Evolutionary conservation across 2,888 invertebrate genomes (phyloP).

Genomic region (Biston betularia): DNA sequence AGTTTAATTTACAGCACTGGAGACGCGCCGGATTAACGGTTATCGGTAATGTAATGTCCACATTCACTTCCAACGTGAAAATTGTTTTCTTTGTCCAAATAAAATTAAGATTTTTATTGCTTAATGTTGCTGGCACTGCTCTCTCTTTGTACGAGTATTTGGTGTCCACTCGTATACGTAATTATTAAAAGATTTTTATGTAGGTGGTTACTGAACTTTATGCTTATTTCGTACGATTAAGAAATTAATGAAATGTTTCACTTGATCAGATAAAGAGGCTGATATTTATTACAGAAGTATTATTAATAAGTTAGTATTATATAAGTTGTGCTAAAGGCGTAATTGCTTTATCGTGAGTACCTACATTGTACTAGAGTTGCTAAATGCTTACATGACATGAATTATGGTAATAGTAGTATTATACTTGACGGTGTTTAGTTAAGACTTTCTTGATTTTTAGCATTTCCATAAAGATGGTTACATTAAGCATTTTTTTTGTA

Average conservation of each 20-base stretch:
- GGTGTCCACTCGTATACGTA: slow-evolving; percentile 44
- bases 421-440: too few species aligned
- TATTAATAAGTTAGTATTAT: too few species aligned
- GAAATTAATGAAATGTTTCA: slow-evolving; percentile 46
- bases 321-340: neutral
- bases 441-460: too few species aligned
- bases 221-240: slow-evolving; percentile 43
- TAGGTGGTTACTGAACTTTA: slow-evolving; percentile 42
- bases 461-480: too few species aligned
- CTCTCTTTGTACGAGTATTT: slow-evolving; percentile 47
- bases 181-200: slow-evolving; percentile 43
- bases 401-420: too few species aligned
- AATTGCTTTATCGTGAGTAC: neutral
- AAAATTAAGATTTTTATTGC: slow-evolving; percentile 66
- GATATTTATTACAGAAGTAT: slow-evolving; percentile 21
- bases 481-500: too few species aligned
- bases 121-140: slow-evolving; percentile 52
- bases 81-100: slow-evolving; percentile 74
- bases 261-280: slow-evolving; percentile 27
- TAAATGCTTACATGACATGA: too few species aligned
- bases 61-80: slow-evolving; percentile 67
- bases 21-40: slow-evolving; percentile 77
- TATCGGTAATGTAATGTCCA: slow-evolving; percentile 78
- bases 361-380: neutral
- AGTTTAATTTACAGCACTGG: slow-evolving; percentile 82